Base-by-base conservation (phyloP, 2,113 vertebrate species). In the Triplophysa tibetana region DNA sequence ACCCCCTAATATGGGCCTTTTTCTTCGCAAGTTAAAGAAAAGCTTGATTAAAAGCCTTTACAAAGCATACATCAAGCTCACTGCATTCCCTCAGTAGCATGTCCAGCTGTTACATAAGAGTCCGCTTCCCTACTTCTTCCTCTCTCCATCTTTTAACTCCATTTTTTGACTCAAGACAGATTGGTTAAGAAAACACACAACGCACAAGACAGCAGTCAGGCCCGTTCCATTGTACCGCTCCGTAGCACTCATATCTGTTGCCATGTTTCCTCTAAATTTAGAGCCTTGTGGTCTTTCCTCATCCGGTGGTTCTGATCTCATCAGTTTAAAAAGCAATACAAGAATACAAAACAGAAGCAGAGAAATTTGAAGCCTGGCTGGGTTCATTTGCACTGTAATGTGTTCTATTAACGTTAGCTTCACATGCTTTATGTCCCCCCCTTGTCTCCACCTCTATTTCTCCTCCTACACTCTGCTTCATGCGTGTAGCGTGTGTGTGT, bases 81-180 rank as follows among this genome's bases (percentile, higher is more conserved):
- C 78, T 76, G 74, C 23, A 75, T 62, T 75, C 33, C 56, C 38
- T 61, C 52, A 38, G 29, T 56, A 75, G 38, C 9, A 5, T 19
- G 62, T 65, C 79, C 79, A 80, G 79, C 62, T 80, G 79, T 80
- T 75, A 80, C 54, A 14, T 75, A 80, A 80, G 61, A 54, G 63
- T n/a, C 17, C n/a, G 68, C 70, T 66, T 72, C 48, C n/a, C 50
- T 61, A 21, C 64, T 68, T 62, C 24, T 75, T 12, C 63, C 16
- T 66, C 60, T 70, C 17, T 62, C 13, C n/a, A 23, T 78, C 23
- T 38, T 33, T 45, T 64, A 13, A 48, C 43, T 48, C 17, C 58
- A 48, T 58, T 61, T 66, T 65, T 26, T 50, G 2, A 3, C 1
- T n/a, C 24, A 24, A 52, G 17, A 16, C 12, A 19, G 70, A 63